Evolutionary conservation across 1,140 invertebrate genomes (phyloP).

Genomic region (Lepidurus apus): DNA sequence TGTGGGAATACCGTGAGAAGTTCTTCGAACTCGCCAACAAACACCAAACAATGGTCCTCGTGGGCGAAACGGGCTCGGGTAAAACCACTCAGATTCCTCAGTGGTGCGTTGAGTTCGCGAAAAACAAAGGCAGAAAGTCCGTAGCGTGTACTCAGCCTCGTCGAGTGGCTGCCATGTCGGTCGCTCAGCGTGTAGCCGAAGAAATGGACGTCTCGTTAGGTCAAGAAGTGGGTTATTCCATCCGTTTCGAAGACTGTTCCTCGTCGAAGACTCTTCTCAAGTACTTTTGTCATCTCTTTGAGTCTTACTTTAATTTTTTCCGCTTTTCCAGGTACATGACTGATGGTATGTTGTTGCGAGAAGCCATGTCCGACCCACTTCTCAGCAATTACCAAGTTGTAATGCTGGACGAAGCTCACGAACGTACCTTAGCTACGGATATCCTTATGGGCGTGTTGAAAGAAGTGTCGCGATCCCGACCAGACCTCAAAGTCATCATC

Average conservation of each 20-base stretch:
- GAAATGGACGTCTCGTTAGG: conserved; percentile 92
- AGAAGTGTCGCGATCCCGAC: conserved; percentile 90
- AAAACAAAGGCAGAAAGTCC: conserved; percentile 58
- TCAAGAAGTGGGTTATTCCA: conserved; percentile 98
- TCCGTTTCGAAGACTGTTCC: conserved; percentile 99
- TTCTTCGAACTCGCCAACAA: conserved; percentile 87
- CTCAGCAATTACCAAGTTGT: conserved; percentile 94
- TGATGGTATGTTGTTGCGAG: conserved; percentile 98
- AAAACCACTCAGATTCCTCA: conserved; percentile 92
- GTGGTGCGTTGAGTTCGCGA: conserved; percentile 88
- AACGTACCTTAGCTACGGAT: conserved; percentile 96
- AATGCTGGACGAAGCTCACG: conserved; percentile 97
- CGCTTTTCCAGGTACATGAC: conserved; percentile 79
- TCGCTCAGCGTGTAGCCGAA: conserved; percentile 94
- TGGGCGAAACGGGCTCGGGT: conserved; percentile 93
- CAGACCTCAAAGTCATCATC: conserved; percentile 94
- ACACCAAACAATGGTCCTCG: conserved; percentile 87
- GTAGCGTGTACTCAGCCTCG: conserved; percentile 97
- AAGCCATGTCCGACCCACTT: conserved; percentile 99
- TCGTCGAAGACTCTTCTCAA: conserved; percentile 84
- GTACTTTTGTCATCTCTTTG: conserved; percentile 43
- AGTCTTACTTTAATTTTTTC: conserved; percentile 27
- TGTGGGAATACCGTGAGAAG: conserved; percentile 95
- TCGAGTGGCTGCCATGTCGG: conserved; percentile 97
- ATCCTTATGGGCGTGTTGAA: conserved; percentile 98